phyloP scores from a whole-genome alignment of 2,888 invertebrate genomes.

The Archips xylosteana region DNA sequence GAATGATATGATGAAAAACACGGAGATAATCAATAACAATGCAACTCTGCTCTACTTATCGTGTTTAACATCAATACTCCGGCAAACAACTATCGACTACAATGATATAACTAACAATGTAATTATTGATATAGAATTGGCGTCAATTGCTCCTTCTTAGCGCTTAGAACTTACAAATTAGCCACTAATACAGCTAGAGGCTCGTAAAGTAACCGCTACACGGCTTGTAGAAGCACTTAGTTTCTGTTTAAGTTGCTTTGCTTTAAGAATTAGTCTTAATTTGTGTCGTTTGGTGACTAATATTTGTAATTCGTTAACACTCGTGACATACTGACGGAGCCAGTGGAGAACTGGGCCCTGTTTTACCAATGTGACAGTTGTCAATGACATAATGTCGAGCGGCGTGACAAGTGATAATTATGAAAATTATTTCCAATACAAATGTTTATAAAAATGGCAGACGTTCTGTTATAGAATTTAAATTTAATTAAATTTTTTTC shows the following conservation, averaged over 20 bases:
- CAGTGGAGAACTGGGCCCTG: conserved; percentile 30
- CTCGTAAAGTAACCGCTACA: conserved; percentile 55
- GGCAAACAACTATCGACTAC: background rate
- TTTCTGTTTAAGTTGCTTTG: conserved; percentile 80
- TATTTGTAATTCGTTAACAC: conserved; percentile 84
- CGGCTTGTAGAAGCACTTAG: conserved; percentile 82
- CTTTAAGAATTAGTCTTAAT: conserved; percentile 82
- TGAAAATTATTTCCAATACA: too few species aligned
- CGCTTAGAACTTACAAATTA: conserved; percentile 14
- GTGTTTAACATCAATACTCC: background rate
- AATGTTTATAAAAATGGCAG: too few species aligned
- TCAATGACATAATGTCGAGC: too few species aligned
- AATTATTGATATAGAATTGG: conserved; percentile 31
- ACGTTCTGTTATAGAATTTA: too few species aligned
- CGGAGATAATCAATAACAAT: background rate
- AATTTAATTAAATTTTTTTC: too few species aligned
- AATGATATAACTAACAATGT: conserved; percentile 9
- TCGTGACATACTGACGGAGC: conserved; percentile 58
- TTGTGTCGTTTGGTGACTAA: conserved; percentile 78
- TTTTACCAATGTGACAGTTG: too few species aligned
- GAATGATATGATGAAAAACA: background rate
- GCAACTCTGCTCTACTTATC: background rate
- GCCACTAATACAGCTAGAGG: conserved; percentile 48
- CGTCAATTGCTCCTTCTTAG: conserved; percentile 33
- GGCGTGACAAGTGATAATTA: too few species aligned